Evolutionary conservation across 2,888 invertebrate genomes (phyloP).

Genomic region (Drosophila atripex): DNA sequence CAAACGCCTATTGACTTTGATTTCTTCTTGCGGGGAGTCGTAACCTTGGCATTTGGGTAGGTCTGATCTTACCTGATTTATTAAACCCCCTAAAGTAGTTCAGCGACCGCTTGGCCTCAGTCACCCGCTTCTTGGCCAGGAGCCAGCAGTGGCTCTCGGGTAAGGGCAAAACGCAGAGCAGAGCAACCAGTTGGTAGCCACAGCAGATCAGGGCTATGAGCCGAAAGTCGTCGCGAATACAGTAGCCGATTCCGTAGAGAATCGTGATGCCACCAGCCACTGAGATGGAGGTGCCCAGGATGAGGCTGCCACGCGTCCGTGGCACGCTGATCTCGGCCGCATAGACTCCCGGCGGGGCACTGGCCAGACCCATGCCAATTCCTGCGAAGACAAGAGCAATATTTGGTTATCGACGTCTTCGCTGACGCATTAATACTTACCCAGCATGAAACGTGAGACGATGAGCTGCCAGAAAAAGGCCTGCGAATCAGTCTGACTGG

Average conservation of each 20-base stretch:
- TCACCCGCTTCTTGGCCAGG: slow-evolving; percentile 85
- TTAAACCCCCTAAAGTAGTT: slow-evolving; percentile 86
- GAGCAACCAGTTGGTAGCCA: slow-evolving; percentile 77
- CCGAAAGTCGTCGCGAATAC: slow-evolving; percentile 82
- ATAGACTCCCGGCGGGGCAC: slow-evolving; percentile 83
- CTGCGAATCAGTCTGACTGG: slow-evolving; percentile 63
- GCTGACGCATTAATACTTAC: slow-evolving; percentile 55
- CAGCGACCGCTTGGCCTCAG: slow-evolving; percentile 86
- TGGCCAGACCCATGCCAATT: slow-evolving; percentile 81
- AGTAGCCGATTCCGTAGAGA: slow-evolving; percentile 87
- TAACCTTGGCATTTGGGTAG: background rate
- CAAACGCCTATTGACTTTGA: slow-evolving; percentile 28
- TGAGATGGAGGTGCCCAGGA: slow-evolving; percentile 87
- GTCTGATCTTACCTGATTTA: slow-evolving; percentile 64
- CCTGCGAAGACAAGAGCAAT: slow-evolving; percentile 55
- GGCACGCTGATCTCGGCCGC: slow-evolving; percentile 84
- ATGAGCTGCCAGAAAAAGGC: slow-evolving; percentile 80
- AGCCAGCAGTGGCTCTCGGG: slow-evolving; percentile 90
- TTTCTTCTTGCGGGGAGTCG: slow-evolving; percentile 4
- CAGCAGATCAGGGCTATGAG: slow-evolving; percentile 80
- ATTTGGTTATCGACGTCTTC: background rate
- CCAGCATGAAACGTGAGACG: slow-evolving; percentile 80
- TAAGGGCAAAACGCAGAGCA: slow-evolving; percentile 85
- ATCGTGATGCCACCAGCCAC: slow-evolving; percentile 87
- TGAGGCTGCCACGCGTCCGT: slow-evolving; percentile 87